Base-by-base conservation (phyloP, 1,140 invertebrate species). In the Helicoverpa armigera region DNA sequence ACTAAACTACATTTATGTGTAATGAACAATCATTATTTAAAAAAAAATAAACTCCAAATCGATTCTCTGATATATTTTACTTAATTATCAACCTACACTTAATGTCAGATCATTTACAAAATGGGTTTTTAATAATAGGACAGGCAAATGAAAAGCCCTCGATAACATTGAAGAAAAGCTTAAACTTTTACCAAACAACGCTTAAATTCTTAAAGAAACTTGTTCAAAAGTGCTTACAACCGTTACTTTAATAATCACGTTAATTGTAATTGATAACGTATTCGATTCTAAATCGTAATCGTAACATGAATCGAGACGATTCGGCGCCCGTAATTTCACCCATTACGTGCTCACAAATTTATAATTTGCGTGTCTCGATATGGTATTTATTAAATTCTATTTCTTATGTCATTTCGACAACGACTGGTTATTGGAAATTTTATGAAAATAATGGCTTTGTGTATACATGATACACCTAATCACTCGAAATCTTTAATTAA, bases 81-180 rank as follows among this genome's bases (percentile, higher is more conserved):
- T 90, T 89, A 92, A 92, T 93, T 88, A 88, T 89, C 87, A 80
- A 82, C 84, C 83, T 83, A 85, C 84, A 85, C 72, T 86, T 85
- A 86, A 89, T 85, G 85, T 84, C 82, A 63, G 79, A 86, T 79
- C 83, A 88, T 87, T 85, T 86, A 89, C 87, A 83, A 91, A 92
- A 91, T 91, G 83, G 86, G 83, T 85, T 89, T 91, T 93, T 93
- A 93, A 93, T 92, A 88, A 91, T 85, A 88, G 83, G 54, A 82
- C 74, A 85, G 85, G 83, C 81, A 86, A 92, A 88, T 89, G 85
- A 89, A 91, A 88, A 89, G 88, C 89, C 80, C 87, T 93, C 88
- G 86, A 90, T 88, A 87, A 88, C 87, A 86, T 90, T 91, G 93
- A 87, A 78, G 86, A 87, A 91, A 91, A 91, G 87, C 88, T 88